These are phyloP conservation scores for Drosophila formosana DNA, from an alignment of 2,888 invertebrate genomes.

Conservation along the genomic window DNA sequence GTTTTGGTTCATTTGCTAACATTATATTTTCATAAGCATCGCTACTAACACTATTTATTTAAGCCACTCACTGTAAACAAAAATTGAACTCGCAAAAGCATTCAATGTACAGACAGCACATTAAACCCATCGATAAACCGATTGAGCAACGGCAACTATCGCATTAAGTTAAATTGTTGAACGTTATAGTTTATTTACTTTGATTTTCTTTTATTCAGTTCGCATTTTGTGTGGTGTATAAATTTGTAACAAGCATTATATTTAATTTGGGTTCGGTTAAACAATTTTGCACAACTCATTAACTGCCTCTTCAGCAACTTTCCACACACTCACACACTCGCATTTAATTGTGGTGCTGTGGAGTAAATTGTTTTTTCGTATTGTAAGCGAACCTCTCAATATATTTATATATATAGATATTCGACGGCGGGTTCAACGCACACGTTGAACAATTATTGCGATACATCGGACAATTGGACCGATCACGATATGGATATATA, in stretches of 20 bases:
- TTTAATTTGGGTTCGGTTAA: conserved; percentile 34
- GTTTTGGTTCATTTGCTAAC: neutral
- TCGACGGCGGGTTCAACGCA: conserved; percentile 92
- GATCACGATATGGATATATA: conserved; percentile 98
- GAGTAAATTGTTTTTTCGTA: conserved; percentile 19
- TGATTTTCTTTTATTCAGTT: conserved; percentile 11
- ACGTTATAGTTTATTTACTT: conserved; percentile 9
- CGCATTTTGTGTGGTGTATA: conserved; percentile 12
- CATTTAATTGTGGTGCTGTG: conserved; percentile 13
- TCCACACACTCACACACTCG: conserved; percentile 31
- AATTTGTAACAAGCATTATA: conserved; percentile 45
- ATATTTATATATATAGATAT: conserved; percentile 83
- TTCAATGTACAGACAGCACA: neutral
- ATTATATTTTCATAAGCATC: neutral
- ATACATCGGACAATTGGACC: conserved; percentile 96
- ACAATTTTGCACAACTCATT: conserved; percentile 49
- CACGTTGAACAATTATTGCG: conserved; percentile 93
- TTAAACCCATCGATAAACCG: conserved; percentile 1
- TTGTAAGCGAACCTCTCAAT: conserved; percentile 20
- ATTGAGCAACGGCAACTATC: conserved; percentile 1
- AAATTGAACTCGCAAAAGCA: neutral
- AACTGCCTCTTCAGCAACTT: conserved; percentile 38
- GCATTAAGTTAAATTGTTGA: neutral
- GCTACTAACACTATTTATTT: neutral
- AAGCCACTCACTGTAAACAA: neutral